Percentiles rank a stretch among this genome's conserved stretches.
These are phyloP conservation scores for Saxidomus purpurata DNA, from an alignment of 1,140 invertebrate species.

Conservation along the genomic window DNA sequence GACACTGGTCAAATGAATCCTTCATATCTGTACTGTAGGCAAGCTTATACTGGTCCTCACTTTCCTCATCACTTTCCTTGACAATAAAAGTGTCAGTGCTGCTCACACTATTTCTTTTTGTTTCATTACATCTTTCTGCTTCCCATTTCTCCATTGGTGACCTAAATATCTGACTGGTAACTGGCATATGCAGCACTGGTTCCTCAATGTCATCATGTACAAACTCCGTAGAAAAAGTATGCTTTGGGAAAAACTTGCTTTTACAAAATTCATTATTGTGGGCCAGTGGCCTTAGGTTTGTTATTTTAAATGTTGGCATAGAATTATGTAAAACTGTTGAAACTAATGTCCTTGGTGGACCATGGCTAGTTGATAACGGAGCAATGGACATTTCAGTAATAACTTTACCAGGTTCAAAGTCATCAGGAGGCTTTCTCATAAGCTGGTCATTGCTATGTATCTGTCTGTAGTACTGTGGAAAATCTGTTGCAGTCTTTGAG, in stretches of 20 bases:
- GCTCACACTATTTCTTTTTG: constrained; percentile 64
- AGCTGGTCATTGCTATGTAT: background rate
- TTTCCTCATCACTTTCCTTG: constrained; percentile 79
- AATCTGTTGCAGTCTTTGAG: background rate
- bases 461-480: background rate
- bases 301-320: constrained; percentile 75
- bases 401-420: background rate
- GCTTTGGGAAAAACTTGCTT: constrained; percentile 72
- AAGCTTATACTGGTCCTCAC: background rate
- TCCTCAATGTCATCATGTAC: background rate
- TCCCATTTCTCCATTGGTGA: background rate
- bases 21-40: background rate
- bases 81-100: constrained; percentile 83
- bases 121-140: background rate
- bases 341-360: background rate
- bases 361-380: background rate
- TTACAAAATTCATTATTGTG: constrained; percentile 81
- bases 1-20: constrained; percentile 18
- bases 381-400: constrained; percentile 13
- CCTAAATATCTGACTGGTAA: constrained; percentile 47
- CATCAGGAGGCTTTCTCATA: background rate
- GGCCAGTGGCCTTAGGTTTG: constrained; percentile 79
- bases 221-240: constrained; percentile 6
- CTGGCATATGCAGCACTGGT: constrained; percentile 45
- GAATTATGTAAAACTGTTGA: background rate